Percentiles rank a stretch among this genome's conserved stretches.
Evolutionary conservation across 2,113 vertebrate genomes (phyloP).

Genomic region (Helogale parvula): DNA sequence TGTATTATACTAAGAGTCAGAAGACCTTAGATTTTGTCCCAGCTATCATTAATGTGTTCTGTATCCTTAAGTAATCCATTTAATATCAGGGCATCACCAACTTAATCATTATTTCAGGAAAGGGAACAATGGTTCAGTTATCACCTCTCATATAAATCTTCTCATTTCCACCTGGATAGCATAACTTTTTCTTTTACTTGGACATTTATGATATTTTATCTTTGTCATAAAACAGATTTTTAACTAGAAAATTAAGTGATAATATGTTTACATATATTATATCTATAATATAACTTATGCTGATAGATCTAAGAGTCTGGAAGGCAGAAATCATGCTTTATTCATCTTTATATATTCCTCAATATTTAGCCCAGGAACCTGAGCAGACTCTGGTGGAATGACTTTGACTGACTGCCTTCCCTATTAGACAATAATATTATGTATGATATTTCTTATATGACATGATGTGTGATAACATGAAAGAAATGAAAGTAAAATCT

Average conservation of each 20-base stretch:
- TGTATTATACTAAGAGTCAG: not conserved
- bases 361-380: not conserved
- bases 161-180: not conserved
- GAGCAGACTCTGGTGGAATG: not conserved
- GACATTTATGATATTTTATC: not conserved
- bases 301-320: not conserved
- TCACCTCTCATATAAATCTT: not conserved
- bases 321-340: not conserved
- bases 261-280: not conserved
- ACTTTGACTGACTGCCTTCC: not conserved
- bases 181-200: constrained; percentile 24
- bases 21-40: not conserved
- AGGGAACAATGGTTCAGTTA: not conserved
- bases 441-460: too few species aligned
- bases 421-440: not conserved
- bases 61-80: not conserved
- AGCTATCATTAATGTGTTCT: not conserved
- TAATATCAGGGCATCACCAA: not conserved
- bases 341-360: not conserved
- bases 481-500: not conserved
- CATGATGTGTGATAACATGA: not conserved
- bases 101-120: not conserved
- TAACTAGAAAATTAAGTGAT: constrained; percentile 16
- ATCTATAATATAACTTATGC: not conserved
- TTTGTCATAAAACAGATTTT: constrained; percentile 20